Conservation (phyloP, 2,113 vertebrate genomes). For the Anolis sagrei region DNA sequence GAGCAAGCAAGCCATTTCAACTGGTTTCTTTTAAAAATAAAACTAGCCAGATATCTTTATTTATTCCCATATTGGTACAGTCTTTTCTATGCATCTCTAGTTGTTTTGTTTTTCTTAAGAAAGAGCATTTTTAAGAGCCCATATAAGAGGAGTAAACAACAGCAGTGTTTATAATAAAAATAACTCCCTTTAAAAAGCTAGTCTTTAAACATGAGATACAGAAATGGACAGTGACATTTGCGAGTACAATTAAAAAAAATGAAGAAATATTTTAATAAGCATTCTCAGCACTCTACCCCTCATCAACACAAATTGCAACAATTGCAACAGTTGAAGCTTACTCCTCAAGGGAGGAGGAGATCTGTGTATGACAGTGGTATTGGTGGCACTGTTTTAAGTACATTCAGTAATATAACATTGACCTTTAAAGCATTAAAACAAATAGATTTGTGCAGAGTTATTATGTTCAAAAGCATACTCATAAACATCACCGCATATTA, state of each 20-base stretch:
- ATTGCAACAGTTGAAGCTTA: constrained; percentile 63
- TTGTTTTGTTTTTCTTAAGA: not conserved
- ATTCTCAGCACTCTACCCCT: constrained; percentile 46
- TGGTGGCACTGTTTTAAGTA: constrained; percentile 66
- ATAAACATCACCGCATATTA: constrained; percentile 71
- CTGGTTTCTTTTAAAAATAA: not conserved
- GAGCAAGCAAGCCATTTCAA: not conserved
- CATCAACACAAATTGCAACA: constrained; percentile 47
- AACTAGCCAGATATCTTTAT: not conserved
- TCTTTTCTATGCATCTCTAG: not conserved
- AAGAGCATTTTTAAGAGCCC: not conserved
- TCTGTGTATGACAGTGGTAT: constrained; percentile 67
- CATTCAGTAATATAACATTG: constrained; percentile 50
- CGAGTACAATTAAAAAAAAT: constrained; percentile 47
- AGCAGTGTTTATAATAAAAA: not conserved
- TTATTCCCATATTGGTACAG: not conserved
- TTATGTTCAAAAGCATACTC: constrained; percentile 62
- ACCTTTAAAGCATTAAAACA: constrained; percentile 70
- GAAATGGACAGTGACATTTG: constrained; percentile 44
- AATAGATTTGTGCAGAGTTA: constrained; percentile 65
- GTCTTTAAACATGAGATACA: constrained; percentile 35
- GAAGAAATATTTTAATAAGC: constrained; percentile 63
- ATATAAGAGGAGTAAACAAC: constrained; percentile 4
- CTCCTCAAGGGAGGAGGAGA: constrained; percentile 65
- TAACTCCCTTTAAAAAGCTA: not conserved